A percentile compares a stretch with the other conserved stretches of the same genome.
These are phyloP conservation scores for Timandra comae DNA, from an alignment of 2,888 invertebrate species.

Conservation along the genomic window DNA sequence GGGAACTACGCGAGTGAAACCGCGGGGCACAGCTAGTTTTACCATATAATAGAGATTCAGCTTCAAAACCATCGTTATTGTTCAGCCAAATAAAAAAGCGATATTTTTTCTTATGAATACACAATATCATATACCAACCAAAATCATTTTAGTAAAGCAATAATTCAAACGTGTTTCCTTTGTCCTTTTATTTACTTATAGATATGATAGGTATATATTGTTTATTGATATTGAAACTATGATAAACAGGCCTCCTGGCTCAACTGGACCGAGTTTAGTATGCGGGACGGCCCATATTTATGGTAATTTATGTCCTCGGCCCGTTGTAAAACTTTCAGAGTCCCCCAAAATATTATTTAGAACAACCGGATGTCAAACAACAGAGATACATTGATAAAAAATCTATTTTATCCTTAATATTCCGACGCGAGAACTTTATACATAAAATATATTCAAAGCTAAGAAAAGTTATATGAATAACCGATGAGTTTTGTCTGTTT, in stretches of 20 bases:
- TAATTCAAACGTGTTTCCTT: no score
- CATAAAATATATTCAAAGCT: conserved; percentile 19
- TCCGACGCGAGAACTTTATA: conserved; percentile 18
- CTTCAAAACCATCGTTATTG: no score
- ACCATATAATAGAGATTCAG: no score
- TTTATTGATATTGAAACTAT: conserved; percentile 17
- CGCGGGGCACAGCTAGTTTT: no score
- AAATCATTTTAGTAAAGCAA: no score
- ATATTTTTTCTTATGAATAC: no score
- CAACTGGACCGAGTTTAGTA: conserved; percentile 37
- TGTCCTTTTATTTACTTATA: no score
- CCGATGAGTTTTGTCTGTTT: conserved; percentile 16
- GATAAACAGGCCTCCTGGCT: conserved; percentile 22
- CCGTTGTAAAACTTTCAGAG: conserved; percentile 44
- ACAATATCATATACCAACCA: no score
- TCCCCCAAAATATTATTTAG: conserved; percentile 8
- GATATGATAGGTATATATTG: no score
- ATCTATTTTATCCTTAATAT: conserved; percentile 14
- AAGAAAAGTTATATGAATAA: conserved; percentile 17
- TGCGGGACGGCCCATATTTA: conserved; percentile 42
- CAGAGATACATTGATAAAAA: conserved; percentile 8
- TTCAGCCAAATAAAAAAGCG: no score
- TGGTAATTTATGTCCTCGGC: conserved; percentile 51
- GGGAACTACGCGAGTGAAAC: no score
- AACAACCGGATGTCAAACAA: conserved; percentile 16